Conservation (phyloP, 2,888 invertebrate genomes). For the Dolichopus griseipennis region DNA sequence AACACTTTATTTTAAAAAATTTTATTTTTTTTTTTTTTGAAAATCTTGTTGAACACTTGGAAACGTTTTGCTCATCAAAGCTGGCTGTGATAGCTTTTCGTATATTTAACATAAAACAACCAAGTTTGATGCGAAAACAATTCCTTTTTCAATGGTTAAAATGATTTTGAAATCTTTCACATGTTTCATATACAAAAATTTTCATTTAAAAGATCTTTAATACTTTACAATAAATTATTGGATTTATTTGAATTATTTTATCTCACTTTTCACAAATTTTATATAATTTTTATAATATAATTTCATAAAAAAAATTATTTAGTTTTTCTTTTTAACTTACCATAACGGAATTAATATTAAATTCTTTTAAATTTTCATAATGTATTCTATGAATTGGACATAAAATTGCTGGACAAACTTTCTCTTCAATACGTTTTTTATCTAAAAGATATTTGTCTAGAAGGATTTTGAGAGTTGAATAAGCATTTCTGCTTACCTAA, state of each 20-base stretch:
- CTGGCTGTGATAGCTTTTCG: conserved; percentile 42
- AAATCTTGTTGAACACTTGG: conserved; percentile 16
- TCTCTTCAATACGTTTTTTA: conserved; percentile 18
- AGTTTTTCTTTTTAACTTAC: conserved; percentile 15
- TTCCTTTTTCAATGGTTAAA: no score
- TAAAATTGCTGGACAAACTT: conserved; percentile 18
- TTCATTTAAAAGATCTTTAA: no score
- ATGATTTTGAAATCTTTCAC: no score
- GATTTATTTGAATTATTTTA: no score
- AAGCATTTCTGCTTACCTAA: conserved; percentile 18
- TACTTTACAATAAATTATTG: background rate
- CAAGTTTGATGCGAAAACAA: conserved; percentile 40
- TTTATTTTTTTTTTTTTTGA: background rate
- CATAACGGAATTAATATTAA: conserved; percentile 16
- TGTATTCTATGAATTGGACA: conserved; percentile 9
- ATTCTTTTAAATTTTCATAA: conserved; percentile 13
- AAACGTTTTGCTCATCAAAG: conserved; percentile 43
- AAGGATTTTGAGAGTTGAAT: conserved; percentile 15
- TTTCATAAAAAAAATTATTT: background rate
- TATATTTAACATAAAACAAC: conserved; percentile 38
- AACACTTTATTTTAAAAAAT: background rate
- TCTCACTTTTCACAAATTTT: background rate
- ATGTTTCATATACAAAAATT: no score
- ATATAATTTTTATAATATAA: background rate
- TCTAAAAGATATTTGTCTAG: conserved; percentile 17